Conservation (phyloP, 2,888 invertebrate genomes). For the Dynastes hyllus region DNA sequence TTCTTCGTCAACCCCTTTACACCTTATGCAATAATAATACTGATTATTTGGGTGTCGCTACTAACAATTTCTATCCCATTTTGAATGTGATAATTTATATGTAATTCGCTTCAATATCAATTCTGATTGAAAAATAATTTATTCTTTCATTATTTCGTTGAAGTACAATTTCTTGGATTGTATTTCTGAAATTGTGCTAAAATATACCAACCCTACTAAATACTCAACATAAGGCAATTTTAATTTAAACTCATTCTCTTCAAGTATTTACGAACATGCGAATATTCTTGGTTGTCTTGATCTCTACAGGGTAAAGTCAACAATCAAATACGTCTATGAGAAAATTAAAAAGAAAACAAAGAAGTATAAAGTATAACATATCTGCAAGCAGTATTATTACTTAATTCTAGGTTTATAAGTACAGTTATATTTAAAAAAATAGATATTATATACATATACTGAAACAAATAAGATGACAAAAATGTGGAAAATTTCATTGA, state of each 20-base stretch:
- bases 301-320: conserved; percentile 52
- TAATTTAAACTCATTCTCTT: conserved; percentile 25
- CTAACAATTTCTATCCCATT: too few species aligned
- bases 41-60: too few species aligned
- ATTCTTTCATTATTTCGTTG: too few species aligned
- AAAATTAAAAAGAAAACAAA: conserved; percentile 33
- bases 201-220: too few species aligned
- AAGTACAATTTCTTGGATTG: too few species aligned
- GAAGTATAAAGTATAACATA: conserved; percentile 49
- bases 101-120: too few species aligned
- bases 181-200: too few species aligned
- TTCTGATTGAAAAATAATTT: too few species aligned
- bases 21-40: too few species aligned
- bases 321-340: conserved; percentile 49
- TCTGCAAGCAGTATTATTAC: conserved; percentile 52
- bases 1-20: too few species aligned
- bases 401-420: conserved; percentile 47
- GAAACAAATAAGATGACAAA: conserved; percentile 19
- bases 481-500: conserved; percentile 27
- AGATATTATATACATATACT: conserved; percentile 37
- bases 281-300: conserved; percentile 46
- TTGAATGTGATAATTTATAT: too few species aligned
- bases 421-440: conserved; percentile 31
- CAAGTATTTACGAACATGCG: not conserved
- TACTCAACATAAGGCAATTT: too few species aligned